Evolutionary conservation across 2,113 vertebrate genomes (phyloP), one percentile per base, ranked within the genome.

Genomic region (Scomber scombrus): DNA sequence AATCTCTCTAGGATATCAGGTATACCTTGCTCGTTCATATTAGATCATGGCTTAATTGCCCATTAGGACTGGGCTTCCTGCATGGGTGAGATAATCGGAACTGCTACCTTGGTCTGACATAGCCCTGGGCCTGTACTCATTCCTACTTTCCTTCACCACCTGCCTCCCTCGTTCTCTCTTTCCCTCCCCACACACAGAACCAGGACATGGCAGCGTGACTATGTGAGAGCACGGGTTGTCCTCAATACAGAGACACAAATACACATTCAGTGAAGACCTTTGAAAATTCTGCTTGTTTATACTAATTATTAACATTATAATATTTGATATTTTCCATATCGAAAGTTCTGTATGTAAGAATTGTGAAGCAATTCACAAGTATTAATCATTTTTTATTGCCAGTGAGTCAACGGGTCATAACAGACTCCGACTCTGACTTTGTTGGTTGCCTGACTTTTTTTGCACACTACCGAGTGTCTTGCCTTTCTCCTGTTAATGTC

Each of bases 81-180:
- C 78, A 43, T 68, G 57, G 50, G 72, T 84, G 84, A 91, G 62
- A 85, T 91, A 86, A 89, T 91, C 80, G 5, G 55, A 84, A 63
- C 81, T 60, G 87, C 86, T 91, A 89, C 87, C 91, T 91, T 90
- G 89, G 78, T 52, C 81, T 89, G 89, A 92, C 88, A 81, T 79
- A 57, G 84, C 90, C 86, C 77, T 15, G 7, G 76, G 91, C 84
- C 63, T 85, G 89, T 82, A 80, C 87, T 91, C 76, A 68, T 88
- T 89, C 77, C 82, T 81, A 77, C 86, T 75, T 85, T 64, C 58
- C 49, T 78, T 77, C 84, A 85, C 92, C 92, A 93, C 89, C 91
- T 91, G 90, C 85, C 80, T 89, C 86, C 80, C 75, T 67, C 62
- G 9, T 60, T 73, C 84, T 77, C 57, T 73, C 76, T 54, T 80